These are phyloP conservation scores for Drosophila tripunctata DNA, from an alignment of 2,888 invertebrate genomes.

Conservation along the genomic window DNA sequence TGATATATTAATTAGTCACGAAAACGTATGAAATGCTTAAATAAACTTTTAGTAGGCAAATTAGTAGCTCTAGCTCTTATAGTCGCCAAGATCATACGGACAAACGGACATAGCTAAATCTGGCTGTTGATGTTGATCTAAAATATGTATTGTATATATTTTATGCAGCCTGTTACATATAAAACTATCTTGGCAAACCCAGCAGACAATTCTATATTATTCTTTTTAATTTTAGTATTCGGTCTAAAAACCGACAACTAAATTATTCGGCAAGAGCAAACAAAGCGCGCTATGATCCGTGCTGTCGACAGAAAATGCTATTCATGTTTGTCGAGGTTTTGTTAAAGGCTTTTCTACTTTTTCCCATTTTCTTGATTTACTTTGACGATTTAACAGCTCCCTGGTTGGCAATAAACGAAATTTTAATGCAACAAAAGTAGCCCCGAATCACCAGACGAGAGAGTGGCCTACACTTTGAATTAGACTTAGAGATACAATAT, in stretches of 20 bases:
- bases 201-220: no score
- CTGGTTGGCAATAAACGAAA: constrained; percentile 73
- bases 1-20: no score
- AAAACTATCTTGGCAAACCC: no score
- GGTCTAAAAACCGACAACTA: not conserved
- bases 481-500: constrained; percentile 67
- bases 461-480: constrained; percentile 48
- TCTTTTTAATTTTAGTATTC: not conserved
- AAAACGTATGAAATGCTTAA: no score
- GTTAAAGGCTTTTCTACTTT: not conserved
- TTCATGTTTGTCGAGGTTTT: constrained; percentile 3
- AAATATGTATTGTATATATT: no score
- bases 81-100: no score
- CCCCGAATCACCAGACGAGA: constrained; percentile 20
- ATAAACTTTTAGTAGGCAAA: no score
- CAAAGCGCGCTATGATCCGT: not conserved
- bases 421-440: constrained; percentile 66
- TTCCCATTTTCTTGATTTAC: constrained; percentile 20
- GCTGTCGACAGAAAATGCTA: constrained; percentile 3
- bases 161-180: no score
- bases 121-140: no score
- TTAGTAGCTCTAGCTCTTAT: no score
- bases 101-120: no score
- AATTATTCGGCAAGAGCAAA: constrained; percentile 15
- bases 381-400: constrained; percentile 72